Conservation (phyloP, 2,797 vertebrate species). For the Danio kyathit region DNA sequence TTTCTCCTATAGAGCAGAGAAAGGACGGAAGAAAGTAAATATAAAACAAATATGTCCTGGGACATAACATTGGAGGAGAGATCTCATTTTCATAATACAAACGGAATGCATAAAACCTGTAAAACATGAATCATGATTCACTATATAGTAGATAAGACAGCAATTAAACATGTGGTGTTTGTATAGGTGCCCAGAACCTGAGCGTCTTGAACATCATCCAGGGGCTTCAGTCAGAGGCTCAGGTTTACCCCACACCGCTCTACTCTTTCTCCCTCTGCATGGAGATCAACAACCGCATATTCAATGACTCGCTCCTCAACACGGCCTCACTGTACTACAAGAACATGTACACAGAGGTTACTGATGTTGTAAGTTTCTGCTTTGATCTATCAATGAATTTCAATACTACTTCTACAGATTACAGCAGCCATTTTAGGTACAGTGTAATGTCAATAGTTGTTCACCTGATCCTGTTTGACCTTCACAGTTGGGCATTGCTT, state of each 20-base stretch:
- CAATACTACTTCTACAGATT: not conserved
- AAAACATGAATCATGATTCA: too few relatives aligned
- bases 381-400: not conserved
- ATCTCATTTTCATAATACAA: too few relatives aligned
- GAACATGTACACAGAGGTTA: slow-evolving; percentile 60
- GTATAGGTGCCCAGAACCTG: slow-evolving; percentile 47
- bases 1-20: too few relatives aligned
- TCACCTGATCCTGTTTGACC: not conserved
- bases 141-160: too few relatives aligned
- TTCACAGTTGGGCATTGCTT: slow-evolving; percentile 61
- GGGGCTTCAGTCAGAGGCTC: not conserved
- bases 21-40: too few relatives aligned
- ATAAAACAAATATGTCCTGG: too few relatives aligned
- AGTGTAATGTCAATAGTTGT: too few relatives aligned
- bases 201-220: not conserved
- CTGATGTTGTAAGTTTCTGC: slow-evolving; percentile 64
- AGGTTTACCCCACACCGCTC: not conserved
- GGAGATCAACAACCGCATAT: slow-evolving; percentile 69
- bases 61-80: too few relatives aligned
- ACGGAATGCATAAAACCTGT: too few relatives aligned
- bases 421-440: not conserved
- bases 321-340: slow-evolving; percentile 48
- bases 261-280: slow-evolving; percentile 53
- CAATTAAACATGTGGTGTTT: not conserved
- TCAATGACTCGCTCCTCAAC: slow-evolving; percentile 56